Percentiles rank a stretch among this genome's conserved stretches.
These are phyloP conservation scores for Pollimyrus isidori DNA, from an alignment of 2,113 vertebrate genomes.

Conservation along the genomic window DNA sequence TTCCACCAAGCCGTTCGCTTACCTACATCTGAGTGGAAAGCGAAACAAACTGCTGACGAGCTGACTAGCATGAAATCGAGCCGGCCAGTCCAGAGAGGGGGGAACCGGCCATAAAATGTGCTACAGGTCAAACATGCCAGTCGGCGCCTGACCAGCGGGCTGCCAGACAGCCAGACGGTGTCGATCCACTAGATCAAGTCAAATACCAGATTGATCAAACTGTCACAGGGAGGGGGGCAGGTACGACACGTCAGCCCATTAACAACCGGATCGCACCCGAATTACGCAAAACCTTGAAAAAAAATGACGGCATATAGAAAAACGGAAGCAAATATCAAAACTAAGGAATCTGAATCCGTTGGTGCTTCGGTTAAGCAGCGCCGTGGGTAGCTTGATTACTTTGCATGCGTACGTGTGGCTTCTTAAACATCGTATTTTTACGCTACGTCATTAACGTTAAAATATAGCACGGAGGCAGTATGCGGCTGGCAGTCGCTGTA, in stretches of 20 bases:
- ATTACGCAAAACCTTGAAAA: neutral
- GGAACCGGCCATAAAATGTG: neutral
- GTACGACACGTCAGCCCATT: neutral
- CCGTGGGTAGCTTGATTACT: neutral
- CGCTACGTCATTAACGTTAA: slow-evolving; percentile 14
- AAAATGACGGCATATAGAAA: neutral
- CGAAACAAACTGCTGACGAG: neutral
- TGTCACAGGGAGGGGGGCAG: neutral
- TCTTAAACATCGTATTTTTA: neutral
- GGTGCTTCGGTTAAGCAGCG: neutral
- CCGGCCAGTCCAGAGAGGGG: neutral
- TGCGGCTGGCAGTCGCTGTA: neutral
- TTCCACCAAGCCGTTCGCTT: neutral
- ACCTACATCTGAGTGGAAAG: neutral
- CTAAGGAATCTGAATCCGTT: neutral
- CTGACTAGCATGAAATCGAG: neutral
- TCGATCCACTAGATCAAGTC: neutral
- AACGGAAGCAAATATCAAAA: neutral
- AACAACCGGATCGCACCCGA: neutral
- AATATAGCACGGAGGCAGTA: neutral
- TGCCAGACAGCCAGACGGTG: neutral
- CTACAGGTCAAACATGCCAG: neutral
- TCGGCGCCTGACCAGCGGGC: neutral
- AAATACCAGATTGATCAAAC: neutral
- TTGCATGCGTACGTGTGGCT: neutral